Evolutionary conservation across 1,140 invertebrate genomes (phyloP), one percentile per base, ranked within the genome.

Genomic region (Lethocerus indicus): DNA sequence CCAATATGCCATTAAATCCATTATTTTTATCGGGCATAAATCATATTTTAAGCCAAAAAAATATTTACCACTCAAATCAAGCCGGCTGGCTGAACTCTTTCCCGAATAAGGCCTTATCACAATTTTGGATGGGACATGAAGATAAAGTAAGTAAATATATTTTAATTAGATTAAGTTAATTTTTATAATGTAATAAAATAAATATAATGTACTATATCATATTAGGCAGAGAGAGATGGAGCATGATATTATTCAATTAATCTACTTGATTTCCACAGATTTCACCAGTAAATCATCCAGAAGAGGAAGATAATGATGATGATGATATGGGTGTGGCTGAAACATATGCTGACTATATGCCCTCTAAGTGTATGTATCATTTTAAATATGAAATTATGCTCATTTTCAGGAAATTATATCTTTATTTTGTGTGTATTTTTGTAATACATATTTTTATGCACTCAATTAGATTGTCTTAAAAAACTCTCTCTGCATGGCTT

Each of bases 271-370:
- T n/a, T n/a, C n/a, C n/a, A 13, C 32, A 35, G 32, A 35, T 35
- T 35, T 35, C 12, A 35, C 21, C 26, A 26, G 56, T 62, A 27
- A 59, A 57, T 40, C 51, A 64, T 51, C 65, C 64, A 44, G 77
- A 84, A 57, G 81, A 84, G 56, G 87, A 91, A 58, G 87, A 90
- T 59, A 85, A 78, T 3, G 91, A 96, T 54, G 92, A 96, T 58
- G 92, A 98, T 64, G 89, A 95, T 59, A 83, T 98, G 74, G 91
- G 90, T 16, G 88, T 95, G 26, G 92, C 92, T 1, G 94, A 98
- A 70, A 98, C 94, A 0, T 98, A 97, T 63, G 81, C 89, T 20
- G 91, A 97, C 60, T 98, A 98, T 61, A 94, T 91, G 84, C 95
- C 95, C 4, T 75, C 81, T 1, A 98, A 98, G 76, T 73, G 86